A percentile compares a stretch with the other conserved stretches of the same genome.
Evolutionary conservation across 2,797 vertebrate genomes (phyloP).

Genomic region (Alca torda): DNA sequence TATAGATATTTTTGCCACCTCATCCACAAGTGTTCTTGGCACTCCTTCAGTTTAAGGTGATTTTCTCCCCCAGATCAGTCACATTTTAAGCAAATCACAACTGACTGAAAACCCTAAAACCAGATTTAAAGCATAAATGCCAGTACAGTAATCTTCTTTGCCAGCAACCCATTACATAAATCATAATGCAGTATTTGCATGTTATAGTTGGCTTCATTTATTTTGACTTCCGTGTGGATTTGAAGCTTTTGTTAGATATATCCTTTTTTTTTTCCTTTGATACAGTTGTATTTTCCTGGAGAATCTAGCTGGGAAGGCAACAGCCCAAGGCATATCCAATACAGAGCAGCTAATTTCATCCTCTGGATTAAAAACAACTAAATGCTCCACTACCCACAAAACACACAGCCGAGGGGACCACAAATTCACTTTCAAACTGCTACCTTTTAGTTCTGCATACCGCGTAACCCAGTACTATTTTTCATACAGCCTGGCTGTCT

Average conservation of each 20-base stretch:
- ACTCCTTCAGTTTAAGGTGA: slow-evolving; percentile 20
- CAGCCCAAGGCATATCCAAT: neutral
- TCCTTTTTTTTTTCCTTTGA: neutral
- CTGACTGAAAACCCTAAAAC: slow-evolving; percentile 34
- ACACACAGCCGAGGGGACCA: neutral
- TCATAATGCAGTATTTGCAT: slow-evolving; percentile 37
- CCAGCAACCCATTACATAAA: slow-evolving; percentile 9
- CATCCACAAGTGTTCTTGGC: slow-evolving; percentile 16
- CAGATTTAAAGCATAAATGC: slow-evolving; percentile 56
- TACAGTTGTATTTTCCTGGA: neutral
- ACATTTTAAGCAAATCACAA: slow-evolving; percentile 64
- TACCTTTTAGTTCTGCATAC: neutral
- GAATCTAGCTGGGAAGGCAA: slow-evolving; percentile 6
- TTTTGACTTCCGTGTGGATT: neutral
- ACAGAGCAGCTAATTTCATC: neutral
- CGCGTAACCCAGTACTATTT: neutral
- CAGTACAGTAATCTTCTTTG: slow-evolving; percentile 56
- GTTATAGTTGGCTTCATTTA: slow-evolving; percentile 53
- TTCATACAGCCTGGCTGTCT: neutral
- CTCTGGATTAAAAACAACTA: neutral
- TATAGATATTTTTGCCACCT: neutral
- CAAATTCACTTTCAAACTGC: neutral
- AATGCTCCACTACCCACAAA: neutral
- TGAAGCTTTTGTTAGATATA: neutral
- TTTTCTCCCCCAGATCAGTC: slow-evolving; percentile 41